phyloP scores from a whole-genome alignment of 2,113 vertebrate genomes.

The Trogon melanurus region DNA sequence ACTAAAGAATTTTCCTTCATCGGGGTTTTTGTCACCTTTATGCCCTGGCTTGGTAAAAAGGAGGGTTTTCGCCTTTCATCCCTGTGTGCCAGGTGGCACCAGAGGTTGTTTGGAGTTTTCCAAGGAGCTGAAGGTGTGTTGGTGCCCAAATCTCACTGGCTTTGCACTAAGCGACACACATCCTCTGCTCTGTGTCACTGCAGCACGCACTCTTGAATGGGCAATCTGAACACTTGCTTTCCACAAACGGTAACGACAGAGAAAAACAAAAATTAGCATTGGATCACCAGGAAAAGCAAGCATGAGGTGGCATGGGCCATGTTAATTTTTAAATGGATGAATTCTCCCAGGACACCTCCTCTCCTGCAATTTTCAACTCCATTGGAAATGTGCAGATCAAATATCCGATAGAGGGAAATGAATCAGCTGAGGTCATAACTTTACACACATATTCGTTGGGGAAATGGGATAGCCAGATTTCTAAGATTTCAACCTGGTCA shows the following conservation, averaged over 20 bases:
- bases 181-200: not conserved
- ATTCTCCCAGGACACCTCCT: not conserved
- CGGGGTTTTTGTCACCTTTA: not conserved
- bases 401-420: not conserved
- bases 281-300: not conserved
- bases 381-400: not conserved
- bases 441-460: not conserved
- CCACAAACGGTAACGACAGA: not conserved
- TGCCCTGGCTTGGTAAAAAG: not conserved
- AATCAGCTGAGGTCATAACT: not conserved
- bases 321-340: not conserved
- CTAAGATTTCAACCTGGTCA: not conserved
- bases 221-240: not conserved
- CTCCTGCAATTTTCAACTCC: not conserved
- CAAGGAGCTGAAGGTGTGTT: not conserved
- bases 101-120: not conserved
- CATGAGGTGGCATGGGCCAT: accelerated
- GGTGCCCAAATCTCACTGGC: not conserved
- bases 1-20: not conserved
- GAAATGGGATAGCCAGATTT: not conserved
- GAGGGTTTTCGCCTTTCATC: not conserved
- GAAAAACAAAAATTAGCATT: not conserved
- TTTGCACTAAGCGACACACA: not conserved
- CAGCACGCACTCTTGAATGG: accelerated
- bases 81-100: not conserved